These are phyloP conservation scores for Prionailurus bengalensis DNA, from an alignment of 2,113 vertebrate genomes.

Conservation along the genomic window DNA sequence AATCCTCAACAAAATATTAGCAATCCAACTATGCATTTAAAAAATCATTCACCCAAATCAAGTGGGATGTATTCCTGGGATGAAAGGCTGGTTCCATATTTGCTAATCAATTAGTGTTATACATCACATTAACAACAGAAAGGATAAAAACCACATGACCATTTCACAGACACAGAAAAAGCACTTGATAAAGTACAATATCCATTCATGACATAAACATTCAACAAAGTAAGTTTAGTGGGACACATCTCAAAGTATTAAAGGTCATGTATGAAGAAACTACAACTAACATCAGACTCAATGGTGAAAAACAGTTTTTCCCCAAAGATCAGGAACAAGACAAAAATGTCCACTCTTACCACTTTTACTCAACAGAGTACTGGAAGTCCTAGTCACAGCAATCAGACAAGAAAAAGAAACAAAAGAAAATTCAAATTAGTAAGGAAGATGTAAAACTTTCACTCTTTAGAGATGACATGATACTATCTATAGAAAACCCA, in stretches of 20 bases:
- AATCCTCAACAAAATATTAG: neutral
- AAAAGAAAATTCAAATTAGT: neutral
- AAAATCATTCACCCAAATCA: neutral
- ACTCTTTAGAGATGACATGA: neutral
- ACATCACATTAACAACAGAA: neutral
- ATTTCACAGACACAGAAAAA: neutral
- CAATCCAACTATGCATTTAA: neutral
- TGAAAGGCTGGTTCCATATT: neutral
- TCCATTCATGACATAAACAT: neutral
- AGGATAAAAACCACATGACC: neutral
- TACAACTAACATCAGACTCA: neutral
- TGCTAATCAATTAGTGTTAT: neutral
- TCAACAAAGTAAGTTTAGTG: neutral
- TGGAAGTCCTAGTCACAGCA: neutral
- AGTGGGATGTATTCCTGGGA: neutral
- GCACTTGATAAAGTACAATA: neutral
- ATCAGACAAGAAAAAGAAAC: neutral
- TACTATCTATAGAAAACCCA: neutral
- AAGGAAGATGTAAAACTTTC: neutral
- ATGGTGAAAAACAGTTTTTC: neutral
- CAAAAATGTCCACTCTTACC: neutral
- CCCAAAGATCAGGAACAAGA: neutral
- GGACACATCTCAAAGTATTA: neutral
- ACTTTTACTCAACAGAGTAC: neutral
- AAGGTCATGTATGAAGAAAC: neutral